Percentiles rank a stretch among this genome's conserved stretches.
Evolutionary conservation across 2,888 invertebrate species (phyloP).

Genomic region (Drosophila emarginata): DNA sequence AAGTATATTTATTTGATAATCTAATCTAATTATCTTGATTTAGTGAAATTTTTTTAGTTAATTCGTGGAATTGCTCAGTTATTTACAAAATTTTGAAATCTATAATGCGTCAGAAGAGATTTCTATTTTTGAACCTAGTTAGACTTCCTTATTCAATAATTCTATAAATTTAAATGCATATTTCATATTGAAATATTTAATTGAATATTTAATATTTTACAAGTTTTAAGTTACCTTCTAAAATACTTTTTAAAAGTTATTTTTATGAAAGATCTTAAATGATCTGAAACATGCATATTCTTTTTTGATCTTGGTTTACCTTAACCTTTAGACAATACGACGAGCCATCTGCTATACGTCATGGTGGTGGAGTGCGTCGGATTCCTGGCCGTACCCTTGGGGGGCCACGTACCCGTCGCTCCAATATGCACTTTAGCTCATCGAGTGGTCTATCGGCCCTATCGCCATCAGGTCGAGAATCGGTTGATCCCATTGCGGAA

Average conservation of each 20-base stretch:
- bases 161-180: background rate
- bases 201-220: background rate
- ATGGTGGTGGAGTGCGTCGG: conserved; percentile 88
- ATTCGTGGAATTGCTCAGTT: no score
- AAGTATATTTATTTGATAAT: no score
- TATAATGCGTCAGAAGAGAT: no score
- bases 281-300: background rate
- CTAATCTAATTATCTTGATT: no score
- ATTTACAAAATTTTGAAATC: no score
- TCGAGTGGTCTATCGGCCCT: conserved; percentile 92
- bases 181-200: background rate
- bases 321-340: conserved; percentile 87
- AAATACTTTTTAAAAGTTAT: background rate
- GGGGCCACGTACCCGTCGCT: conserved; percentile 90
- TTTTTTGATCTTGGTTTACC: conserved; percentile 72
- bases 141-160: no score
- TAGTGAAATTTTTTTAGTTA: no score
- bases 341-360: conserved; percentile 92
- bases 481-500: conserved; percentile 98
- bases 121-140: no score
- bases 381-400: conserved; percentile 91
- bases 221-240: background rate
- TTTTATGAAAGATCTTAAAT: background rate
- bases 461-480: conserved; percentile 93
- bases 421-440: conserved; percentile 97